Evolutionary conservation across 2,888 invertebrate species (phyloP), one percentile per base, ranked within the genome.

Genomic region (Anodontia alba): DNA sequence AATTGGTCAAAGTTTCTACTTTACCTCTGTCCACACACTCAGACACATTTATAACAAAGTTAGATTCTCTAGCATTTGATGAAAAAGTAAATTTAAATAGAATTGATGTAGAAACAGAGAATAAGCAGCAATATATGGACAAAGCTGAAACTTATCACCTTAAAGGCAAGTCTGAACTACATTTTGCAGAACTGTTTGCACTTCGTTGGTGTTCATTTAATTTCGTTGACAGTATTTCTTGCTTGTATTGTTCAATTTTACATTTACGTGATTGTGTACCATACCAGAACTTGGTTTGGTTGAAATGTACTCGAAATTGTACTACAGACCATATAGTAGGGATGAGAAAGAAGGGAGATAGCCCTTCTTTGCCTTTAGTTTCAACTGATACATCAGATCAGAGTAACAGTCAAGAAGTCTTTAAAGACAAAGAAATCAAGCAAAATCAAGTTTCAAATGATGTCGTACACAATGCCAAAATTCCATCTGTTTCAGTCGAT

Each of bases 61-160:
- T 75, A 67, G 73, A 80, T 36, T 38, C 54, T 12, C 68, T 73
- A 26, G 54, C 68, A 49, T 62, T 26, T 36, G 72, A 80, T 29
- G 46, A 42, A 8, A 38, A 54, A 3, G 38, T 8, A 33, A 49
- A 23, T 10, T 36, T 51, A 23, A 49, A 46, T 29, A 73, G 73
- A 1, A 62, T 57, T 33, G 29, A 57, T 57, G 20, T 49, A 49
- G 7, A n/a, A n/a, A n/a, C n/a, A n/a, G n/a, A n/a, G n/a, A n/a
- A n/a, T n/a, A n/a, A n/a, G n/a, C n/a, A n/a, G n/a, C n/a, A n/a
- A n/a, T n/a, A n/a, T n/a, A n/a, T n/a, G n/a, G n/a, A n/a, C n/a
- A n/a, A n/a, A n/a, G n/a, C n/a, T n/a, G n/a, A n/a, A n/a, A n/a
- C n/a, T n/a, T n/a, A n/a, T n/a, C n/a, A n/a, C n/a, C n/a, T n/a